phyloP scores from a whole-genome alignment of 2,888 invertebrate genomes.

The Apodemia duryi region DNA sequence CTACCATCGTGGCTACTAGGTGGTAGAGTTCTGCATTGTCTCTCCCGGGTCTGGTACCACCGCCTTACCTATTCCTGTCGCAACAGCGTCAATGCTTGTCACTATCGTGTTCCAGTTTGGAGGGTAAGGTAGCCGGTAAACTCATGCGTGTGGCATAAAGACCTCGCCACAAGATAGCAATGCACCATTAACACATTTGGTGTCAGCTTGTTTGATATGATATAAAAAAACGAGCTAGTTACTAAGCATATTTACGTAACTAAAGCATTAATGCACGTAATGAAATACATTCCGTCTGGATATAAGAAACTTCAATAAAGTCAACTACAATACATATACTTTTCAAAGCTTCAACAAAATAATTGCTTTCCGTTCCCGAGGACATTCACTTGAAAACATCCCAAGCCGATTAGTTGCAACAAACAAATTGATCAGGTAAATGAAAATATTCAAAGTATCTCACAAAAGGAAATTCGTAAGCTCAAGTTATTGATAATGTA shows the following conservation, averaged over 20 bases:
- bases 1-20: no score
- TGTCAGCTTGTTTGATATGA: no score
- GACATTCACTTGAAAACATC: conserved; percentile 12
- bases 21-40: no score
- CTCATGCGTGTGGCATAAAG: no score
- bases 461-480: background rate
- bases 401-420: conserved; percentile 19
- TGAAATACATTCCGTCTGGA: background rate
- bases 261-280: background rate
- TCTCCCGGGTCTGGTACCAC: no score
- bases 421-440: conserved; percentile 13
- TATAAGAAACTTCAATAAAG: background rate
- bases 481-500: background rate
- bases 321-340: conserved; percentile 8
- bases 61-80: no score
- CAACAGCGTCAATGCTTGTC: no score
- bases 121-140: no score
- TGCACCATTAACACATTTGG: no score
- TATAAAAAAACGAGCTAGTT: no score
- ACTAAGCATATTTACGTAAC: background rate
- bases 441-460: conserved; percentile 11
- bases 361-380: conserved; percentile 14
- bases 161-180: no score
- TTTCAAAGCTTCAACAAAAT: conserved; percentile 12
- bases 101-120: no score